Base-by-base conservation (phyloP, 2,797 vertebrate species). In the Enteromius fasciolatus region DNA sequence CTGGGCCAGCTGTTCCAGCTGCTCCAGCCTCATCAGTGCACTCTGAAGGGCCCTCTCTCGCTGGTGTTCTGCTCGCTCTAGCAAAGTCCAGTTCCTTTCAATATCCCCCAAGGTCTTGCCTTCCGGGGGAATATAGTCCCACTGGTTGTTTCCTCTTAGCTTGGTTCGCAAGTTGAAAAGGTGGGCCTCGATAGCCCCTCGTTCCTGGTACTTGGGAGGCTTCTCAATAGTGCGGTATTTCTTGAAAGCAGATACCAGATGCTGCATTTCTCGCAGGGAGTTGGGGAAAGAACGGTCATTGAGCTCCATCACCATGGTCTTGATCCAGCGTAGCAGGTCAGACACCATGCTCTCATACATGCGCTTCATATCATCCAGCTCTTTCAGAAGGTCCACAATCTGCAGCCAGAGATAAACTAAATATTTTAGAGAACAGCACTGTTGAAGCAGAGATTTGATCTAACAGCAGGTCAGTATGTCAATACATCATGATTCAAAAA, bases 161-260 rank as follows among this genome's bases (percentile, higher is more conserved):
- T 94, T 94, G 54, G 95, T 97, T 86, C 93, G 94, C 86, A 98
- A 94, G 68, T 75, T 94, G 89, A 98, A 98, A 69, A 98, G 93
- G 72, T 96, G 95, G 81, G 95, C 96, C 87, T 97, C 97, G 0
- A 96, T 95, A 18, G 93, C 87, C 3, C 96, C 96, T 6, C 93
- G 94, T 83, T 97, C 97, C 90, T 96, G 96, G 76, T 97, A 96
- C 69, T 95, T 95, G 0, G 92, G 95, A 0, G 96, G 97, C 87
- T 98, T 98, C 91, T 97, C 96, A 85, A 94, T 92, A 0, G 91
- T 96, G 25, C 95, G 94, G 88, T 96, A 98, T 44, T 90, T 92
- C 90, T 96, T 95, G 82, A 98, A 98, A 25, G 92, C 92, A 59
- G 87, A 89, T 90, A 97, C 90, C 44, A 97, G 92, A 31, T 89